Evolutionary conservation across 2,888 invertebrate species (phyloP).

Genomic region (Callinectes sapidus): DNA sequence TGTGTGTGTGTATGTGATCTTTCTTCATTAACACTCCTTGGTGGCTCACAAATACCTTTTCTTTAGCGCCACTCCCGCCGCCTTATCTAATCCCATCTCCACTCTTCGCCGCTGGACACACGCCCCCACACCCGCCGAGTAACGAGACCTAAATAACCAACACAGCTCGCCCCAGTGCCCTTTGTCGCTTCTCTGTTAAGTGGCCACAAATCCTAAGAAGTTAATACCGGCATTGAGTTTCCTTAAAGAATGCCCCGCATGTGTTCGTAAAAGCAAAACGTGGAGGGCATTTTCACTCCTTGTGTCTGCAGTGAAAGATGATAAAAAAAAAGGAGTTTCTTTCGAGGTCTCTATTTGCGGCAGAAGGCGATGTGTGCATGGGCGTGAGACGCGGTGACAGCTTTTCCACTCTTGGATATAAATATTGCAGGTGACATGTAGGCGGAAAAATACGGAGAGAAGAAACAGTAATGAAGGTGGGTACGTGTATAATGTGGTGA

Average conservation of each 20-base stretch:
- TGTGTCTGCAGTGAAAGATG: not conserved
- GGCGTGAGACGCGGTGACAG: not conserved
- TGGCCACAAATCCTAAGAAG: not conserved
- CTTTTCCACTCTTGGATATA: conserved; percentile 7
- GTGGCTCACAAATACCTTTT: not conserved
- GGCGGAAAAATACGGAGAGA: conserved; percentile 26
- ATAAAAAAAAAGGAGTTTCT: not conserved
- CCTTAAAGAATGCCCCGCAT: not conserved
- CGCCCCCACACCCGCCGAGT: conserved; percentile 7
- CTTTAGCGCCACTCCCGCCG: not conserved
- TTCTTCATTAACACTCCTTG: conserved; percentile 13
- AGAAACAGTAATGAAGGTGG: conserved; percentile 35
- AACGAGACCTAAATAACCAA: conserved; percentile 13
- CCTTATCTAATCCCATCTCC: not conserved
- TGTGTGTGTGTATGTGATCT: conserved; percentile 21
- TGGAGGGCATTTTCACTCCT: not conserved
- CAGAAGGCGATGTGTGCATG: not conserved
- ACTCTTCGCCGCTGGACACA: not conserved
- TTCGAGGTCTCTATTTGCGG: conserved; percentile 21
- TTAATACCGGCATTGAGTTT: conserved; percentile 3
- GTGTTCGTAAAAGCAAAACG: not conserved
- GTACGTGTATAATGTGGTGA: conserved; percentile 44
- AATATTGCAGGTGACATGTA: conserved; percentile 8
- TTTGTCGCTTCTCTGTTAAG: not conserved
- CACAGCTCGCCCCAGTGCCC: not conserved